phyloP scores from a whole-genome alignment of 2,888 invertebrate genomes.

The Formica aserva region DNA sequence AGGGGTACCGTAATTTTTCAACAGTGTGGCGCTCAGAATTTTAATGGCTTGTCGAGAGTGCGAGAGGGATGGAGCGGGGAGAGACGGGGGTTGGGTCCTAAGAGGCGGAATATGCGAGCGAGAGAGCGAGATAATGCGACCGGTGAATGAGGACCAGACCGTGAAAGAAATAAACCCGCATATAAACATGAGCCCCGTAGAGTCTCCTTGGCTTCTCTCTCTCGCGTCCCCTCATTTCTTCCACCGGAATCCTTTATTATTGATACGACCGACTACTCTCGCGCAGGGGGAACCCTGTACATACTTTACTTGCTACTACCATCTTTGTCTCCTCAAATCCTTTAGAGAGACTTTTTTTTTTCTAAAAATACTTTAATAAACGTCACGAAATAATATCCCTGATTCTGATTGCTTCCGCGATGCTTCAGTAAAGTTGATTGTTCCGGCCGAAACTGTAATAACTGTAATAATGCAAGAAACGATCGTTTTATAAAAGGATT shows the following conservation, averaged over 20 bases:
- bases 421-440: slow-evolving; percentile 4
- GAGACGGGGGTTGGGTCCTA: slow-evolving; percentile 38
- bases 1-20: slow-evolving; percentile 75
- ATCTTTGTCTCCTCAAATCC: slow-evolving; percentile 31
- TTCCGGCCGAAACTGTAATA: not conserved
- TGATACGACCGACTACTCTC: slow-evolving; percentile 69
- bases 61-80: slow-evolving; percentile 37
- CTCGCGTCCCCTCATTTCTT: not conserved
- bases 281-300: slow-evolving; percentile 44
- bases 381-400: slow-evolving; percentile 19
- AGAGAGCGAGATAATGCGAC: slow-evolving; percentile 70
- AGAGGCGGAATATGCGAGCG: slow-evolving; percentile 69
- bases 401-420: slow-evolving; percentile 10
- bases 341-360: not conserved
- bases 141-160: slow-evolving; percentile 73
- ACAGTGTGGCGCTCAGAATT: slow-evolving; percentile 77
- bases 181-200: slow-evolving; percentile 74
- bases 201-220: slow-evolving; percentile 46
- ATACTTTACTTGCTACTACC: slow-evolving; percentile 45
- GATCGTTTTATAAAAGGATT: not conserved
- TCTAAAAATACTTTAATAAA: slow-evolving; percentile 23
- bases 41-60: slow-evolving; percentile 72
- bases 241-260: slow-evolving; percentile 72
- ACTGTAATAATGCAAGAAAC: not conserved
- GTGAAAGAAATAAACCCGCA: slow-evolving; percentile 77